phyloP scores from a whole-genome alignment of 2,888 invertebrate species.

The Gortyna flavago region DNA sequence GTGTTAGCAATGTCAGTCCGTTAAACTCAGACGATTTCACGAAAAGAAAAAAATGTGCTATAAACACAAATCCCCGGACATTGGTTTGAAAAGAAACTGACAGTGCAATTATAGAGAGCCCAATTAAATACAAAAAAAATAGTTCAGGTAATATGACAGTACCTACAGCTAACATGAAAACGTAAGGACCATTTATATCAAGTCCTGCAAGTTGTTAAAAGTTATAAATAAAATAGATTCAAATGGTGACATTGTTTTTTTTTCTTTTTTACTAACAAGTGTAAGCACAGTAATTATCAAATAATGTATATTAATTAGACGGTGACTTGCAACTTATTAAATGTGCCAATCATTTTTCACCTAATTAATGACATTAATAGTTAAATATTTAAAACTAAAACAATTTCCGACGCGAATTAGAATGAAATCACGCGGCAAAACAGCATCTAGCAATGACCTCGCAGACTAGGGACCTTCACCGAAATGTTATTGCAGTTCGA shows the following conservation, averaged over 20 bases:
- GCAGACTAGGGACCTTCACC: conserved; percentile 86
- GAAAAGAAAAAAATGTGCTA: neutral
- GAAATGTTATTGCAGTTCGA: conserved; percentile 87
- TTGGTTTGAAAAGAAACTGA: neutral
- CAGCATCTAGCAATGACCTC: conserved; percentile 80
- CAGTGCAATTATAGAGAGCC: too few relatives aligned
- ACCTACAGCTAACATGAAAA: neutral
- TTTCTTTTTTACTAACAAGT: neutral
- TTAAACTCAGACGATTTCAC: neutral
- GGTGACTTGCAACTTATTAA: neutral
- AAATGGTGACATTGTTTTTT: neutral
- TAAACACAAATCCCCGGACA: too few relatives aligned
- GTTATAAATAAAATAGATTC: neutral
- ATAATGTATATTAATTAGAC: neutral
- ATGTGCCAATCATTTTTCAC: neutral
- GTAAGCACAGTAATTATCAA: neutral
- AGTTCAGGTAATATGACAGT: neutral
- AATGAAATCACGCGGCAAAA: conserved; percentile 67
- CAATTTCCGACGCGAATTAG: conserved; percentile 46
- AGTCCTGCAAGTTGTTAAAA: neutral
- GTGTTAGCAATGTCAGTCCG: neutral
- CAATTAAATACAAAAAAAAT: neutral
- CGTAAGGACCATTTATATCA: too few relatives aligned
- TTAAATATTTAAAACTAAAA: conserved; percentile 34
- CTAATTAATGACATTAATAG: conserved; percentile 32